Percentiles rank a stretch among this genome's conserved stretches.
These are phyloP conservation scores for Halcyon badia DNA, from an alignment of 2,797 vertebrate genomes.

Conservation along the genomic window DNA sequence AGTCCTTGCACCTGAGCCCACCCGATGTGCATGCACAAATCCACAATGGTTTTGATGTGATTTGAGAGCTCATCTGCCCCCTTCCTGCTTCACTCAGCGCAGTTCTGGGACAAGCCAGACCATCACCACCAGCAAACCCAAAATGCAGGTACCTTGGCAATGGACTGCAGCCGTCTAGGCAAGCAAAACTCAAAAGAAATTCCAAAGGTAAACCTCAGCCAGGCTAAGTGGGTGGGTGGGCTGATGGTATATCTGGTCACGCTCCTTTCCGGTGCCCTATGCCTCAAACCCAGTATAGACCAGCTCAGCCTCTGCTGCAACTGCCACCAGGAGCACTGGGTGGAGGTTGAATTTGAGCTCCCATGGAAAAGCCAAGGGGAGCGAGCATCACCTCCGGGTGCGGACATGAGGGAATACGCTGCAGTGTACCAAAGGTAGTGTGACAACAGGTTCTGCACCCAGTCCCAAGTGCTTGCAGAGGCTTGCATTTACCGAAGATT, in stretches of 20 bases:
- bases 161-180: not conserved
- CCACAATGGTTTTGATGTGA: not conserved
- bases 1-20: not conserved
- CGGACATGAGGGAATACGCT: not conserved
- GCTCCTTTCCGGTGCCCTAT: not conserved
- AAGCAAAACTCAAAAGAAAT: not conserved
- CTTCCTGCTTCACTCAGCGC: not conserved
- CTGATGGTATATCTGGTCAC: not conserved
- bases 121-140: not conserved
- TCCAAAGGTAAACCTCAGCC: not conserved
- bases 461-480: too few species aligned
- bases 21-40: not conserved
- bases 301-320: not conserved
- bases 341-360: not conserved
- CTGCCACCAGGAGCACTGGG: not conserved
- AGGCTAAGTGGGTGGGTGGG: not conserved
- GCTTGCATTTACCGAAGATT: not conserved
- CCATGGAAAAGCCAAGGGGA: not conserved
- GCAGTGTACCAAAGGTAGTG: fast-evolving
- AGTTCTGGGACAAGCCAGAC: not conserved
- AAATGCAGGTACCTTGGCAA: not conserved
- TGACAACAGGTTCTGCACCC: not conserved
- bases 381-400: not conserved
- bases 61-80: not conserved
- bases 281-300: fast-evolving